Conservation (phyloP, 2,113 vertebrate species). For the Ramphastos sulfuratus region DNA sequence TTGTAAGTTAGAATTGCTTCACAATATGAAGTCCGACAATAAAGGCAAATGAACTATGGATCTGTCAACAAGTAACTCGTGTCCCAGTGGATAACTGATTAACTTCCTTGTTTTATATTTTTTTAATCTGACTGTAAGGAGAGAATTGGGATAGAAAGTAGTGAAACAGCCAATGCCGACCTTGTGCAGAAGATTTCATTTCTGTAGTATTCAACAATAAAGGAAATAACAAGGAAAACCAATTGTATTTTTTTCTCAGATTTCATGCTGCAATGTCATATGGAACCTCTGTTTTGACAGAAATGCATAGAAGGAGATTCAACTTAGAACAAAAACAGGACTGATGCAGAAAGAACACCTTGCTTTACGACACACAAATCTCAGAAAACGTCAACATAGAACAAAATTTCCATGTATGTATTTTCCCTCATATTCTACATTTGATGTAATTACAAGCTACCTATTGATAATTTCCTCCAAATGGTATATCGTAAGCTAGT, state of each 20-base stretch:
- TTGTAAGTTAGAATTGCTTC: neutral
- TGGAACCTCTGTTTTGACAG: neutral
- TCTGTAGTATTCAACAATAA: neutral
- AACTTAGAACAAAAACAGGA: neutral
- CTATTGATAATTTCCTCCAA: neutral
- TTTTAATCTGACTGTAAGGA: neutral
- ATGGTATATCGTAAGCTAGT: neutral
- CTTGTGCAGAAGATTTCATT: neutral
- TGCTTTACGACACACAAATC: neutral
- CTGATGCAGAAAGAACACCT: neutral
- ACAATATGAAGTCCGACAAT: neutral
- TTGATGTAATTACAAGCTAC: neutral
- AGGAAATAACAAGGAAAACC: neutral
- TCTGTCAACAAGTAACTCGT: neutral
- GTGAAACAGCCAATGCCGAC: neutral
- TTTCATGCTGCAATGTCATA: neutral
- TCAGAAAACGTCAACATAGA: neutral
- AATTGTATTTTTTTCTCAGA: neutral
- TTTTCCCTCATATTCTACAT: neutral
- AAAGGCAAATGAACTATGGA: neutral
- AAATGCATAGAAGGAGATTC: neutral
- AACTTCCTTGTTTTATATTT: neutral
- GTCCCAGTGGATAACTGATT: neutral
- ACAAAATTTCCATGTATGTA: neutral
- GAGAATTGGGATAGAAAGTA: neutral